phyloP scores from a whole-genome alignment of 2,113 vertebrate genomes.

The Mus pahari region DNA sequence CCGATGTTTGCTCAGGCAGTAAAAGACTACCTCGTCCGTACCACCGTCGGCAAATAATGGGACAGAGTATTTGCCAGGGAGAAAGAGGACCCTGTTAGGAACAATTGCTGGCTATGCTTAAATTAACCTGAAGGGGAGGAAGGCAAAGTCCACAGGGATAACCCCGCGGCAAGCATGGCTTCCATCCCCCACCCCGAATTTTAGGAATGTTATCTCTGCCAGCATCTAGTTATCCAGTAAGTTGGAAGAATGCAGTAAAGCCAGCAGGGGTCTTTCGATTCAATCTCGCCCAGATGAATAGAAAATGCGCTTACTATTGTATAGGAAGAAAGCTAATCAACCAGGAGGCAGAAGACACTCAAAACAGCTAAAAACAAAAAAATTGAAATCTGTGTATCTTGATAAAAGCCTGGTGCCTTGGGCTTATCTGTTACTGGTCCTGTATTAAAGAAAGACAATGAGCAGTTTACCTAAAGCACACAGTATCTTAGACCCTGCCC shows the following conservation, averaged over 20 bases:
- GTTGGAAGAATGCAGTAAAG: conserved; percentile 91
- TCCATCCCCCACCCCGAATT: conserved; percentile 86
- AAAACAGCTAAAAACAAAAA: conserved; percentile 67
- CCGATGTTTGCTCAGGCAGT: conserved; percentile 56
- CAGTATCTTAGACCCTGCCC: conserved; percentile 31
- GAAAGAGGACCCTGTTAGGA: conserved; percentile 45
- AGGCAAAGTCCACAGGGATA: conserved; percentile 82
- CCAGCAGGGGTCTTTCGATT: conserved; percentile 89
- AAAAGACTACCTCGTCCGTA: conserved; percentile 32
- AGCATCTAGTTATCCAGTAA: conserved; percentile 91
- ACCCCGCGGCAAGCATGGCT: conserved; percentile 26
- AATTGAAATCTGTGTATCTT: conserved; percentile 53
- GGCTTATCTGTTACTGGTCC: conserved; percentile 59
- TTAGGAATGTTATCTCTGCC: conserved; percentile 91
- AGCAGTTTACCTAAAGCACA: conserved; percentile 57
- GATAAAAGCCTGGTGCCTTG: conserved; percentile 48
- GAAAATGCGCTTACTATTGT: conserved; percentile 85
- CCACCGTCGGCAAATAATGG: conserved; percentile 38
- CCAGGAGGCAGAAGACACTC: conserved; percentile 20
- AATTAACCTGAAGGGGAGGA: conserved; percentile 74
- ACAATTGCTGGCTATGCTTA: conserved; percentile 69
- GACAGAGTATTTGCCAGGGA: conserved; percentile 14
- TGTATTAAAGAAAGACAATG: conserved; percentile 68
- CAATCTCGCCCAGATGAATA: conserved; percentile 90
- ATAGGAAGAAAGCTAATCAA: conserved; percentile 75